Conservation (phyloP, 2,797 vertebrate species). For the Holocentrus rufus region DNA sequence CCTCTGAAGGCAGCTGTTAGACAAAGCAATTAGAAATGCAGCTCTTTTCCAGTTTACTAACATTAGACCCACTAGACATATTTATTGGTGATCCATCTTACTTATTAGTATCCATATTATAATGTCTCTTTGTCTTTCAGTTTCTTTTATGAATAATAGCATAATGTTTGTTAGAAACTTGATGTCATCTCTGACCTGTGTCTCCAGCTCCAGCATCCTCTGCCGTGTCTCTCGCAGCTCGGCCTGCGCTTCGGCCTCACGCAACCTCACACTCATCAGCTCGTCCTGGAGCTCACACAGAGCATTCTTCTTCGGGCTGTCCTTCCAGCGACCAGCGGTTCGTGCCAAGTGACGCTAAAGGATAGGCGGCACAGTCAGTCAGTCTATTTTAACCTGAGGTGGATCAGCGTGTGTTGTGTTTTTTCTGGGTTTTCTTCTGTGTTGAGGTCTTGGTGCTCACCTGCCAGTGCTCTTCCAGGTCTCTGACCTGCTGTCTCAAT, state of each 20-base stretch:
- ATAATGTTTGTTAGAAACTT: background rate
- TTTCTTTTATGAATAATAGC: background rate
- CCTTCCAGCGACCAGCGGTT: conserved; percentile 94
- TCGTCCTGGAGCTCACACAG: conserved; percentile 94
- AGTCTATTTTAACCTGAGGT: background rate
- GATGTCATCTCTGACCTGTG: conserved; percentile 84
- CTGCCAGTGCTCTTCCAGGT: conserved; percentile 99
- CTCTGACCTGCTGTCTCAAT: conserved; percentile 91
- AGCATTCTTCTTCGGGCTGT: conserved; percentile 90
- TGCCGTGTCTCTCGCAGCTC: conserved; percentile 93
- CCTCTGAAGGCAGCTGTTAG: conserved; percentile 61
- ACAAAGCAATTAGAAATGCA: conserved; percentile 37
- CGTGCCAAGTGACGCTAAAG: conserved; percentile 91
- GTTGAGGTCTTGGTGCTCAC: conserved; percentile 71
- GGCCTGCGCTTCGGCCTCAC: conserved; percentile 95
- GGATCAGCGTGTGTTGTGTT: background rate
- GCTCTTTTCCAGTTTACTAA: background rate
- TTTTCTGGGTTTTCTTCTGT: background rate
- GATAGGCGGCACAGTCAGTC: background rate
- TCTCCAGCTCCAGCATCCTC: conserved; percentile 94
- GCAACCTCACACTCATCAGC: conserved; percentile 92
- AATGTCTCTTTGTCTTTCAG: background rate
- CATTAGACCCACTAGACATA: background rate
- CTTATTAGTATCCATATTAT: background rate
- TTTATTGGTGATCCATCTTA: background rate